These are phyloP conservation scores for Phainopepla nitens DNA, from an alignment of 2,113 vertebrate species.

Conservation along the genomic window DNA sequence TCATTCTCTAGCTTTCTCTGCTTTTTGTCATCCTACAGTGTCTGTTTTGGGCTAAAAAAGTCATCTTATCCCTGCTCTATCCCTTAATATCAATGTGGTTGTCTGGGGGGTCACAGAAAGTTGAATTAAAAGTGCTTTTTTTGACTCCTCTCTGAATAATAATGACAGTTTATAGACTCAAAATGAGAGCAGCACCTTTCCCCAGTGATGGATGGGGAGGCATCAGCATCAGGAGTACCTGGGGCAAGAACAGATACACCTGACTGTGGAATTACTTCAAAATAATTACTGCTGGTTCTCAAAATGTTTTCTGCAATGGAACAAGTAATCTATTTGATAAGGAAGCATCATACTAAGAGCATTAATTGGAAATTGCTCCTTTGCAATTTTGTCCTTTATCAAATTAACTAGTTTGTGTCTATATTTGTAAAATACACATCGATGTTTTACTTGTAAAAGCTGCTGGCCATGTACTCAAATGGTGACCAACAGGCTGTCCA, in stretches of 20 bases:
- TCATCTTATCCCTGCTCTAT: constrained; percentile 8
- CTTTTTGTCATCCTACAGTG: constrained; percentile 50
- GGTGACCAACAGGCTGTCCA: neutral
- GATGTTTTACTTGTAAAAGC: neutral
- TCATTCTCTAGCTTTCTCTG: constrained; percentile 39
- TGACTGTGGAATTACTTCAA: neutral
- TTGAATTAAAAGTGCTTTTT: neutral
- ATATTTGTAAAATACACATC: neutral
- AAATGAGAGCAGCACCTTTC: neutral
- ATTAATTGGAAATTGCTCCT: neutral
- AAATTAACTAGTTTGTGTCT: neutral
- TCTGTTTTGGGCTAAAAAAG: constrained; percentile 44
- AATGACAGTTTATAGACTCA: neutral
- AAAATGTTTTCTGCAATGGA: neutral
- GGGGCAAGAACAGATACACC: neutral
- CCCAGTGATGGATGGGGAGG: neutral
- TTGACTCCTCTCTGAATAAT: constrained; percentile 53
- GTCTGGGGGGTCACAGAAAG: neutral
- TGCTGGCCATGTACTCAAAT: neutral
- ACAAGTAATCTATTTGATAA: neutral
- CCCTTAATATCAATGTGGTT: neutral
- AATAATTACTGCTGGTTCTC: neutral
- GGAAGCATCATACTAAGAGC: neutral
- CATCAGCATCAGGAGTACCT: neutral
- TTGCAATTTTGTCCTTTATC: neutral